Evolutionary conservation across 1,140 invertebrate genomes (phyloP).

Genomic region (Trichoplusia ni): DNA sequence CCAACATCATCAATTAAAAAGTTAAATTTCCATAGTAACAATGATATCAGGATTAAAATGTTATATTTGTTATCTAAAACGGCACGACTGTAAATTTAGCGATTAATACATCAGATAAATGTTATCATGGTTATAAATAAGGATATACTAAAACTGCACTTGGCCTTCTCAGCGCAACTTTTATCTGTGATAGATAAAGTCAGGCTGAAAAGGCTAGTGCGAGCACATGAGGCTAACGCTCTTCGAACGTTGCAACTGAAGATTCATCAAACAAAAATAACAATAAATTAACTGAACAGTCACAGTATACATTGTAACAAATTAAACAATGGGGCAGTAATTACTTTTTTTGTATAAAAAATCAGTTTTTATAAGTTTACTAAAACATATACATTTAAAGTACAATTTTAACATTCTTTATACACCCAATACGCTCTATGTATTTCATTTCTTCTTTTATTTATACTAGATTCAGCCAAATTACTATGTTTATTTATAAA

Average conservation of each 20-base stretch:
- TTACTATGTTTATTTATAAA: background rate
- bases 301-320: slow-evolving; percentile 11
- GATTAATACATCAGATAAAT: slow-evolving; percentile 2
- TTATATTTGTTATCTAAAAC: slow-evolving; percentile 2
- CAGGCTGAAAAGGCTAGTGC: background rate
- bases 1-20: background rate
- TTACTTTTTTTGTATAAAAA: slow-evolving; percentile 15
- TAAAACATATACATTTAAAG: background rate
- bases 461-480: slow-evolving; percentile 3
- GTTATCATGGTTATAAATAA: slow-evolving; percentile 14
- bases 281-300: slow-evolving; percentile 19
- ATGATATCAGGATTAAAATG: background rate
- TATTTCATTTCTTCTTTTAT: slow-evolving; percentile 5
- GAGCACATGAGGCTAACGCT: slow-evolving; percentile 1
- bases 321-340: background rate
- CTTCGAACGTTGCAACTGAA: slow-evolving; percentile 1
- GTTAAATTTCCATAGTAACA: slow-evolving; percentile 18
- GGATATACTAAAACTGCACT: no score
- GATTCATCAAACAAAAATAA: slow-evolving; percentile 11
- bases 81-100: background rate
- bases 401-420: slow-evolving; percentile 17
- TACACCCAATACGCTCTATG: slow-evolving; percentile 16
- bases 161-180: no score
- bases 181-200: no score
- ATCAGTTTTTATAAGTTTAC: background rate